Evolutionary conservation across 2,888 invertebrate species (phyloP), one percentile per base, ranked within the genome.

Genomic region (Linyphia triangularis): DNA sequence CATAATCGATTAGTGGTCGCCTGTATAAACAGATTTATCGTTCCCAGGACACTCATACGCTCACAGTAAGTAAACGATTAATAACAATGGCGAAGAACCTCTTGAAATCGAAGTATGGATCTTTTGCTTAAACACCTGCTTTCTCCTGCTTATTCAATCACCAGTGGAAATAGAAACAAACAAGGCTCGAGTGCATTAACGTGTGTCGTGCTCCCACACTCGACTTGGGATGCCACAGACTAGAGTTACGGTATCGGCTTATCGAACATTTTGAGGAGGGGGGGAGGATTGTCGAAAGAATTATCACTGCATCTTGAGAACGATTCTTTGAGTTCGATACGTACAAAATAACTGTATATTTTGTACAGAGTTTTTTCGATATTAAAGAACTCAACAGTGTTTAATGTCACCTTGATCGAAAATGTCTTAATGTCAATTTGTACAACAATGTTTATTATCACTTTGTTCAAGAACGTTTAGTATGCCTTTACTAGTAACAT

Each of bases 91-190:
- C n/a, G n/a, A n/a, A n/a, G n/a, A n/a, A n/a, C n/a, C n/a, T n/a
- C n/a, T n/a, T n/a, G n/a, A n/a, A 59, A 77, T 77, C 77, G 77
- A 77, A 77, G n/a, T 77, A 77, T 81, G 81, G 81, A 81, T 69
- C 65, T n/a, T n/a, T n/a, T n/a, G n/a, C 57, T 26, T 30, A 22
- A 40, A 57, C 81, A 81, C 69, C 81, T 81, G 81, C 81, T 24
- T 24, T 33, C 19, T 9, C 24, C 9, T 7, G 79, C n/a, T 22
- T 57, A 70, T 59, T 81, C 69, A 81, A 81, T 81, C 81, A 69
- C 69, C 69, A 59, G 59, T 16, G n/a, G 16, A 30, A 30, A 59
- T 30, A 59, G 70, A 69, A 81, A 81, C 81, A 81, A 81, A 77
- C 77, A 77, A n/a, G n/a, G n/a, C 16, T 57, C 33, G 26, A 67